Percentiles rank a stretch among this genome's conserved stretches.
Evolutionary conservation across 2,888 invertebrate species (phyloP).

Genomic region (Choreutis nemorana): DNA sequence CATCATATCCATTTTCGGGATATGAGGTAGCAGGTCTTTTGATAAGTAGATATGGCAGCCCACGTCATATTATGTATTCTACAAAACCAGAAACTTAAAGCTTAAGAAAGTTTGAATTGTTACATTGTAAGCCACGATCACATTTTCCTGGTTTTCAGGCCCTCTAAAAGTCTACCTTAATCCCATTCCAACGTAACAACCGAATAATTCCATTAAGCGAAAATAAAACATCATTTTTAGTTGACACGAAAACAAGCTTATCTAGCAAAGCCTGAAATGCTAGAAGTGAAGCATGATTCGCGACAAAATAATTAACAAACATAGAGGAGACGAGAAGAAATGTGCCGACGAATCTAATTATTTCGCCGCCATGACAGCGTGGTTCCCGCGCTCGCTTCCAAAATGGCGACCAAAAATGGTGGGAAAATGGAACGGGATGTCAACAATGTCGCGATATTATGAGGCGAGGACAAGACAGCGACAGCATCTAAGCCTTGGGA

Average conservation of each 20-base stretch:
- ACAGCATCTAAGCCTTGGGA: slow-evolving; percentile 51
- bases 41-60: no score
- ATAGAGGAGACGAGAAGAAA: slow-evolving; percentile 52
- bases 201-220: slow-evolving; percentile 25
- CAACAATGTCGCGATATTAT: slow-evolving; percentile 50
- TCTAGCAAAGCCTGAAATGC: slow-evolving; percentile 18
- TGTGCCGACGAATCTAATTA: slow-evolving; percentile 53
- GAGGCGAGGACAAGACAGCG: slow-evolving; percentile 43
- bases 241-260: slow-evolving; percentile 24
- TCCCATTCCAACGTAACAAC: no score
- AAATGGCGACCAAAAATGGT: slow-evolving; percentile 42
- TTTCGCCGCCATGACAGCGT: slow-evolving; percentile 53
- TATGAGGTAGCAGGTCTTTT: no score
- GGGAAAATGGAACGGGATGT: slow-evolving; percentile 22
- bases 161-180: no score
- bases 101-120: no score
- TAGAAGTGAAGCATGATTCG: slow-evolving; percentile 25
- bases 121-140: no score
- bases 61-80: no score
- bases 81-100: no score
- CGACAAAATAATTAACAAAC: slow-evolving; percentile 57
- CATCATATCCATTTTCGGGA: no score
- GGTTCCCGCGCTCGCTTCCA: slow-evolving; percentile 45
- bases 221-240: no score
- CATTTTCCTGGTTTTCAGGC: no score